A percentile compares a stretch with the other conserved stretches of the same genome.
Conservation (phyloP, 2,113 vertebrate genomes). For the Sapajus apella region DNA sequence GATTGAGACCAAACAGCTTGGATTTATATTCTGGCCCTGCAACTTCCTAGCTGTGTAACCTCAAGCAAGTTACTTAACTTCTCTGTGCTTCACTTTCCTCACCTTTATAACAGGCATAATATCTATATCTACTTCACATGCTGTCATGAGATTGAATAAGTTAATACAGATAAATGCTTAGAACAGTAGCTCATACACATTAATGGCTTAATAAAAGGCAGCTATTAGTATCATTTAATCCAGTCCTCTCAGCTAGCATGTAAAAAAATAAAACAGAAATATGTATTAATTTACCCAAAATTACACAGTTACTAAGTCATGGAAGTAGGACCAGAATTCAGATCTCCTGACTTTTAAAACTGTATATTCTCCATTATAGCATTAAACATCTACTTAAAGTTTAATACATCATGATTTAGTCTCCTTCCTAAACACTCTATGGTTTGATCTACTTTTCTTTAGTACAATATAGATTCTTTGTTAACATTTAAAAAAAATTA, state of each 20-base stretch:
- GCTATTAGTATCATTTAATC: not conserved
- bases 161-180: not conserved
- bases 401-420: not conserved
- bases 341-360: constrained; percentile 30
- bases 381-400: constrained; percentile 12
- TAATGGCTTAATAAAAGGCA: constrained; percentile 32
- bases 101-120: not conserved
- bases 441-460: not conserved
- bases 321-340: not conserved
- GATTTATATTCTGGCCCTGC: not conserved
- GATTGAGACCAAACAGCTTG: not conserved
- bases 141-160: not conserved
- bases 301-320: not conserved
- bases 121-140: not conserved
- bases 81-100: not conserved
- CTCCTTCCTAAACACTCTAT: not conserved
- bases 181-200: not conserved
- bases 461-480: constrained; percentile 11
- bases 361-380: not conserved
- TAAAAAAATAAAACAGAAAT: constrained; percentile 7
- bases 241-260: not conserved
- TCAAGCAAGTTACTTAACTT: constrained; percentile 4
- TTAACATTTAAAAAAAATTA: not conserved
- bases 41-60: not conserved
- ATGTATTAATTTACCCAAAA: constrained; percentile 25